A percentile compares a stretch with the other conserved stretches of the same genome.
Conservation (phyloP, 2,888 invertebrate species). For the Lacanobia wlatinum region DNA sequence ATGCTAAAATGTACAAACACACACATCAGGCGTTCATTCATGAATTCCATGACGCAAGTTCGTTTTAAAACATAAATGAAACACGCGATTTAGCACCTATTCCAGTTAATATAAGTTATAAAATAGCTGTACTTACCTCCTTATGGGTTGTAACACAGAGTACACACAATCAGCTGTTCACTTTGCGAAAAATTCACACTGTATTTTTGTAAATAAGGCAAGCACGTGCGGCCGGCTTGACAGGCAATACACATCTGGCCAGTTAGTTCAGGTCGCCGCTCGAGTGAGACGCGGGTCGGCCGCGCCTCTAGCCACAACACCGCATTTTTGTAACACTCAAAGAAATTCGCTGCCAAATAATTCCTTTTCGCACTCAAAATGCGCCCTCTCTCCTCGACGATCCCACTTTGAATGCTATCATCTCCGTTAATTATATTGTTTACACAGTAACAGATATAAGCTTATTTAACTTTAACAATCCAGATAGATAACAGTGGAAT, state of each 20-base stretch:
- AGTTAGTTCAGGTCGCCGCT: slow-evolving; percentile 62
- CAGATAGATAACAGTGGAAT: slow-evolving; percentile 76
- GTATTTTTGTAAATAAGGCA: slow-evolving; percentile 64
- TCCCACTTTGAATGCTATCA: slow-evolving; percentile 75
- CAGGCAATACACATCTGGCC: slow-evolving; percentile 76
- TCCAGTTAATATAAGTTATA: slow-evolving; percentile 46
- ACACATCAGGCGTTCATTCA: slow-evolving; percentile 62
- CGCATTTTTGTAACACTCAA: slow-evolving; percentile 81
- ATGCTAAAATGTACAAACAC: slow-evolving; percentile 56
- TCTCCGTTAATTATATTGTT: slow-evolving; percentile 68
- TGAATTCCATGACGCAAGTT: slow-evolving; percentile 64
- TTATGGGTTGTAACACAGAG: slow-evolving; percentile 56
- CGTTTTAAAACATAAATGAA: slow-evolving; percentile 57
- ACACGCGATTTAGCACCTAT: slow-evolving; percentile 41
- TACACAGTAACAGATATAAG: slow-evolving; percentile 68
- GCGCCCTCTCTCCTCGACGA: slow-evolving; percentile 76
- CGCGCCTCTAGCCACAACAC: slow-evolving; percentile 82
- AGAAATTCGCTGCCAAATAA: slow-evolving; percentile 65
- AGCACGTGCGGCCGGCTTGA: slow-evolving; percentile 72
- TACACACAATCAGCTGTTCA: slow-evolving; percentile 75
- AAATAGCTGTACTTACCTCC: slow-evolving; percentile 59
- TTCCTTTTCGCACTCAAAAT: slow-evolving; percentile 58
- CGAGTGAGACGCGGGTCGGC: slow-evolving; percentile 78
- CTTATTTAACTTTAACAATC: slow-evolving; percentile 58
- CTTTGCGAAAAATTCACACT: slow-evolving; percentile 62